A percentile compares a stretch with the other conserved stretches of the same genome.
phyloP scores from a whole-genome alignment of 2,888 invertebrate genomes.

The Rhaphigaster nebulosa region DNA sequence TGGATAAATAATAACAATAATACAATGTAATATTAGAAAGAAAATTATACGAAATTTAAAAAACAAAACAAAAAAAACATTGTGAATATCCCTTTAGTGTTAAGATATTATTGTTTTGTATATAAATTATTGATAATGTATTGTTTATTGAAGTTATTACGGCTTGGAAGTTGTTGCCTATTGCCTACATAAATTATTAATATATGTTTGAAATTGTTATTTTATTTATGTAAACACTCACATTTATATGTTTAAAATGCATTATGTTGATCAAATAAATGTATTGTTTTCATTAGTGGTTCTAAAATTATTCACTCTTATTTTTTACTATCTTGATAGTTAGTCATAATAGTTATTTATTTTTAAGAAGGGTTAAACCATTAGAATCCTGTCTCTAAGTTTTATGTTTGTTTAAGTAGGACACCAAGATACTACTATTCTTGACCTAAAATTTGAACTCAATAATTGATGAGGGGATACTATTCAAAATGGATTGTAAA shows the following conservation, averaged over 20 bases:
- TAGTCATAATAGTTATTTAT: too few relatives aligned
- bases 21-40: not conserved
- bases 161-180: constrained; percentile 52
- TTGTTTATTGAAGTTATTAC: constrained; percentile 49
- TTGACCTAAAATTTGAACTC: not conserved
- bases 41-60: not conserved
- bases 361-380: too few relatives aligned
- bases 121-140: constrained; percentile 56
- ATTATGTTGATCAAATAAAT: constrained; percentile 52
- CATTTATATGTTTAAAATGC: constrained; percentile 45
- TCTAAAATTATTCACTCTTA: constrained; percentile 10
- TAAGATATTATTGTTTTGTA: constrained; percentile 54
- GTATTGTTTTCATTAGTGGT: constrained; percentile 56
- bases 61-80: constrained; percentile 8
- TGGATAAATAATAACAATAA: not conserved
- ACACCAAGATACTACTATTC: not conserved
- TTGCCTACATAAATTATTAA: constrained; percentile 57
- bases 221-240: constrained; percentile 55
- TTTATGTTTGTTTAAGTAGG: too few relatives aligned
- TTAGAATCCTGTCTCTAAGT: too few relatives aligned
- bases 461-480: too few relatives aligned
- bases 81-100: constrained; percentile 39
- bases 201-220: constrained; percentile 55
- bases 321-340: not conserved
- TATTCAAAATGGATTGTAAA: too few relatives aligned